phyloP scores from a whole-genome alignment of 2,888 invertebrate species.

The Cantharis nigra region DNA sequence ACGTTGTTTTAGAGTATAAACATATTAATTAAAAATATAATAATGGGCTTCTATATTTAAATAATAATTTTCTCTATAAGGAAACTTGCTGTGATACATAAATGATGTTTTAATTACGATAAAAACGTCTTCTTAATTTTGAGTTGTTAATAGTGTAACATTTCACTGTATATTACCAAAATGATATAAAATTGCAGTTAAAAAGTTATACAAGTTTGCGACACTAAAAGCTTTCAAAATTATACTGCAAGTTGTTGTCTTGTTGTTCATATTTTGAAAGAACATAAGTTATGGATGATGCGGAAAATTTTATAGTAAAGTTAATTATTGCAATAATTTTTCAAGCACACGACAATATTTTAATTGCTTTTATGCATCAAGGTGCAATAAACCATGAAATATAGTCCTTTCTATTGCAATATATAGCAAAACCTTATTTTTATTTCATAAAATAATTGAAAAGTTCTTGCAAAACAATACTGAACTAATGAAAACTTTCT shows the following conservation, averaged over 20 bases:
- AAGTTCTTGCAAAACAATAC: no score
- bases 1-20: neutral
- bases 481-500: no score
- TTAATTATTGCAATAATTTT: neutral
- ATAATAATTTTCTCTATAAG: neutral
- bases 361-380: neutral
- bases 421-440: neutral
- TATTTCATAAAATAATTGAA: neutral
- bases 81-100: conserved; percentile 6
- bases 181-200: conserved; percentile 19
- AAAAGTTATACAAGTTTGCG: conserved; percentile 4
- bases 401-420: neutral
- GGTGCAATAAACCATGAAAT: neutral
- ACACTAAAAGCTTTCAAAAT: conserved; percentile 16
- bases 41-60: no score
- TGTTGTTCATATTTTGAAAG: conserved; percentile 13
- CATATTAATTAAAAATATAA: no score
- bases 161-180: neutral
- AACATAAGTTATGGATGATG: neutral
- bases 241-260: conserved; percentile 10
- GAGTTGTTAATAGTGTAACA: neutral
- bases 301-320: conserved; percentile 8
- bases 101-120: conserved; percentile 13
- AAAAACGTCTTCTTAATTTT: conserved; percentile 9
- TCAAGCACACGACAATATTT: neutral